Evolutionary conservation across 2,797 vertebrate genomes (phyloP).

Genomic region (Smutsia gigantea): DNA sequence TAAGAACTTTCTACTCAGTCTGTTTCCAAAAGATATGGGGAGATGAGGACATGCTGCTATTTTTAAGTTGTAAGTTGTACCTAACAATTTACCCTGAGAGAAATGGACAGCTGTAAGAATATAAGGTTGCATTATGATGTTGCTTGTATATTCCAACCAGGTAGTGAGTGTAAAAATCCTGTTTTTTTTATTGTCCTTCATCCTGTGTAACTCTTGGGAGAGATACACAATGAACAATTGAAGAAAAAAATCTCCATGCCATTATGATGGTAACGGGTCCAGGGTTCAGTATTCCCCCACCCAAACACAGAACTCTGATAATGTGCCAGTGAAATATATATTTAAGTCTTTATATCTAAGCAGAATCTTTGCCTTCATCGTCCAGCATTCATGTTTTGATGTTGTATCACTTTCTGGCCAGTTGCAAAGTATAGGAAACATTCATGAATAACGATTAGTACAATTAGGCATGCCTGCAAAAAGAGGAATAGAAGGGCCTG

Average conservation of each 20-base stretch:
- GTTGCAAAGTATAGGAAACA: neutral
- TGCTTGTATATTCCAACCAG: neutral
- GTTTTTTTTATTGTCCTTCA: neutral
- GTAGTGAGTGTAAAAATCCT: neutral
- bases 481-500: neutral
- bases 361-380: neutral
- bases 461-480: neutral
- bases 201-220: neutral
- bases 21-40: neutral
- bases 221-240: neutral
- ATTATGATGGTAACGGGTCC: neutral
- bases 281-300: neutral
- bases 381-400: constrained; percentile 20
- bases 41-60: neutral
- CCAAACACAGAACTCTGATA: neutral
- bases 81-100: neutral
- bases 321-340: neutral
- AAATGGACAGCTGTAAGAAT: neutral
- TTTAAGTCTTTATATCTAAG: constrained; percentile 6
- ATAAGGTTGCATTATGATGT: neutral
- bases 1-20: neutral
- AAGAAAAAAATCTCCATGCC: neutral
- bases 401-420: neutral
- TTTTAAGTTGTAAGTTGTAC: neutral
- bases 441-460: neutral